Base-by-base conservation (phyloP, 2,888 invertebrate species). In the Muschampia plurimacula region DNA sequence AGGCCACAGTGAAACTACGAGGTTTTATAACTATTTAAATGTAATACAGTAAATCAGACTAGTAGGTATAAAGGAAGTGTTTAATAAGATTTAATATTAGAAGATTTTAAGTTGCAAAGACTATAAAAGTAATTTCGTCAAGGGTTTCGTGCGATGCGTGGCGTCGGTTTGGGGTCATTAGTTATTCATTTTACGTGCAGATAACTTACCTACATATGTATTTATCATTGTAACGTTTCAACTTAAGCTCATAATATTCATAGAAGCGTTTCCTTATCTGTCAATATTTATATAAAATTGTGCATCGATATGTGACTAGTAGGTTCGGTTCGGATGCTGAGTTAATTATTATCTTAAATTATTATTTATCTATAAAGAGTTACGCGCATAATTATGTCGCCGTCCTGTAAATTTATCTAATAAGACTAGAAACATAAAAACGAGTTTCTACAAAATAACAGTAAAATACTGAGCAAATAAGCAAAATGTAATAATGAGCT, bases 261-360 rank as follows among this genome's bases (percentile, higher is more conserved):
- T 83, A 84, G 81, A 84, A 80, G 78, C 80, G 74, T 72, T 52
- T 64, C 73, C 67, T 74, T 72, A 70, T 77, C 76, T 80, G 81
- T 80, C 76, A 82, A 81, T 82, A 86, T 83, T 86, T 84, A 73
- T 77, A 78, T 84, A 80, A 83, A 84, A 81, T 81, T 80, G 79
- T 83, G 84, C 80, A 82, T 86, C 85, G 88, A 87, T 89, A 89
- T 89, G 89, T 88, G 87, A 90, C 88, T 87, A 88, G 85, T 86
- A 86, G 84, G 57, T 78, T 75, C 77, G 77, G 84, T 85, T 88
- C 86, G 86, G 89, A 86, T 83, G 84, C 84, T 83, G 81, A 84
- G 80, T 86, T 82, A 81, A 82, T 22, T 15, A 79, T 84, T 82
- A 73, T 77, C 80, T 83, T 84, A 84, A 76, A 76, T 76, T 76